phyloP scores from a whole-genome alignment of 2,113 vertebrate genomes.

The Hystrix brachyura region DNA sequence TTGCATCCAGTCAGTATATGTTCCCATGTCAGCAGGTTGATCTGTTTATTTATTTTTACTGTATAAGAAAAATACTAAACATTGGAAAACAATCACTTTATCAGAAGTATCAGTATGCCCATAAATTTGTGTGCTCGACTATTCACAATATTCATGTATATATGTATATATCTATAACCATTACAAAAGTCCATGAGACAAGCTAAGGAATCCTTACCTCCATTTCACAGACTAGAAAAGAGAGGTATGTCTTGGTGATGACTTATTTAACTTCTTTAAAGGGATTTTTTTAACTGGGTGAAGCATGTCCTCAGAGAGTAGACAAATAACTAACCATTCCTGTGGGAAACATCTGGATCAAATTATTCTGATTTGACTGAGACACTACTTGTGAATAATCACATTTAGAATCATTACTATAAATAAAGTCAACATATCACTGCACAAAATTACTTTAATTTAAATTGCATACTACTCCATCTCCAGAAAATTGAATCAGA shows the following conservation, averaged over 20 bases:
- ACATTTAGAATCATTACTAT: not conserved
- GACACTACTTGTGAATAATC: constrained; percentile 34
- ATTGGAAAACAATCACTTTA: not conserved
- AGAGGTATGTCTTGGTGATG: not conserved
- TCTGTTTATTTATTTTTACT: not conserved
- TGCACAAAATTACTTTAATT: constrained; percentile 40
- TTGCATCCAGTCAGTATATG: not conserved
- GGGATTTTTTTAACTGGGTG: not conserved
- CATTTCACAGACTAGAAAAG: not conserved
- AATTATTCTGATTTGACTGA: constrained; percentile 49
- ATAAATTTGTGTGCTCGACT: not conserved
- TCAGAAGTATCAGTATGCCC: not conserved
- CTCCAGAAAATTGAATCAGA: constrained; percentile 52
- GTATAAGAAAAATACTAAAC: not conserved
- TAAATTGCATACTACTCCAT: not conserved
- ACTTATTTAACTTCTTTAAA: not conserved
- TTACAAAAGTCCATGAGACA: not conserved
- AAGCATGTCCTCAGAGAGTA: not conserved
- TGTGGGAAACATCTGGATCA: not conserved
- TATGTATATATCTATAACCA: not conserved
- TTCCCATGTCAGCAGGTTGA: not conserved
- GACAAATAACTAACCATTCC: not conserved
- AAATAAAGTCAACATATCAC: constrained; percentile 29
- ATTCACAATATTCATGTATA: not conserved
- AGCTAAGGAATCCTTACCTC: not conserved